Base-by-base conservation (phyloP, 2,113 vertebrate species). In the Zonotrichia leucophrys region DNA sequence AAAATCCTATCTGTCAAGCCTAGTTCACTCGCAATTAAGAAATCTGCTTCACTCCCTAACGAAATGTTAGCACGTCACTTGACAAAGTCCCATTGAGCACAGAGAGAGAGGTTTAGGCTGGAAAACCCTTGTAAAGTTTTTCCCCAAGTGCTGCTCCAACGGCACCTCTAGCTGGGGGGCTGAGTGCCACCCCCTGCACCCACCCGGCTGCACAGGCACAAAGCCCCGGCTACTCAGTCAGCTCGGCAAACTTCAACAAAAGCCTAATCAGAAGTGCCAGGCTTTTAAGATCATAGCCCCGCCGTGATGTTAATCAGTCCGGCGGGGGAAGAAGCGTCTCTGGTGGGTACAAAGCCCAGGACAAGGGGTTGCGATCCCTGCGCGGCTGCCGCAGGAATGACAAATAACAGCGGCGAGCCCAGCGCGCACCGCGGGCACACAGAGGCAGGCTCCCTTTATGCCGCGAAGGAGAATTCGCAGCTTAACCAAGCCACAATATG, bases 231-330 rank as follows among this genome's bases (percentile, higher is more conserved):
- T 79, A 23, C 89, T 23, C 18, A 7, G 35, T 91, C 67, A 88
- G 30, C 83, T 75, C 91, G 4, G 23, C 87, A 60, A 37, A 93
- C 91, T 96, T 89, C 94, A 90, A 84, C 82, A 68, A 59, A 89
- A 97, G 47, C 79, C 90, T 69, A 35, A 64, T 60, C 66, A 42
- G 59, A 80, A 47, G 47, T 59, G 81, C 92, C 91, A 96, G 96
- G 85, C 95, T 96, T 94, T 97, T 90, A 97, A 95, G 97, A 95
- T 90, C 95, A 92, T 73, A 94, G 96, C 90, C 92, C 89, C 19
- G 83, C 72, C 80, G 56, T 91, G 95, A 55, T 66, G 96, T 72
- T 95, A 95, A 97, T 90, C 83, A 81, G 64, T 52, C 66, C 0
- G 6, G 53, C 8, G 69, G 58, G 83, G 74, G 58, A 44, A 87